These are phyloP conservation scores for Asarcornis scutulata DNA, from an alignment of 2,113 vertebrate genomes.

Conservation along the genomic window DNA sequence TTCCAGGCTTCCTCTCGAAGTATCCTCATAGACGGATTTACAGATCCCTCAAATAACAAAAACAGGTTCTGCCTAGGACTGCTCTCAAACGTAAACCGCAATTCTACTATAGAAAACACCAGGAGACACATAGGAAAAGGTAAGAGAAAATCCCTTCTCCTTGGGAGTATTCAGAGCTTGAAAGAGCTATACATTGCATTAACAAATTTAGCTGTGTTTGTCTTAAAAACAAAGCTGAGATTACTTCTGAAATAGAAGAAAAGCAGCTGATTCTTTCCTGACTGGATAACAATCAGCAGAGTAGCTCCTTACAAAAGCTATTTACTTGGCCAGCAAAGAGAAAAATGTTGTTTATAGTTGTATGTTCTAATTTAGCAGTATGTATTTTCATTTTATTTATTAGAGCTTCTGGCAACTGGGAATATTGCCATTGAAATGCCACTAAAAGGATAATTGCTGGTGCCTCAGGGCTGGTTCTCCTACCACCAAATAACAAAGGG, in stretches of 20 bases:
- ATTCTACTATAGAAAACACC: constrained; percentile 98
- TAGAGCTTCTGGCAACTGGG: constrained; percentile 61
- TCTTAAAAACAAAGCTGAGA: constrained; percentile 12
- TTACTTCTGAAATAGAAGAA: constrained; percentile 32
- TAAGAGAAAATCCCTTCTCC: constrained; percentile 53
- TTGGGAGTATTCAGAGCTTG: not conserved
- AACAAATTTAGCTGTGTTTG: not conserved
- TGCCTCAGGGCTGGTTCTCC: constrained; percentile 57
- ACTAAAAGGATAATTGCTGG: constrained; percentile 63
- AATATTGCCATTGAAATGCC: constrained; percentile 62
- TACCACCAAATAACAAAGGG: constrained; percentile 45
- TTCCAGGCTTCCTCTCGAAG: constrained; percentile 95
- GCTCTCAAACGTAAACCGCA: constrained; percentile 97
- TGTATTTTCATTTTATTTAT: constrained; percentile 70
- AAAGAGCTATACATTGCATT: not conserved
- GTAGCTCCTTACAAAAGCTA: constrained; percentile 36
- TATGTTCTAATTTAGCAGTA: constrained; percentile 59
- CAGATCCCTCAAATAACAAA: constrained; percentile 96
- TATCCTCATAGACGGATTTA: constrained; percentile 96
- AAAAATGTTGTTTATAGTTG: constrained; percentile 63
- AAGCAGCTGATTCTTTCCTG: constrained; percentile 20
- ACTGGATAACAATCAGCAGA: constrained; percentile 17
- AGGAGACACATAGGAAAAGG: constrained; percentile 98
- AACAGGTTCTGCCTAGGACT: constrained; percentile 97
- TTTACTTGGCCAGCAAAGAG: constrained; percentile 14